A percentile compares a stretch with the other conserved stretches of the same genome.
These are phyloP conservation scores for Sesamia inferens DNA, from an alignment of 2,888 invertebrate species.

Conservation along the genomic window DNA sequence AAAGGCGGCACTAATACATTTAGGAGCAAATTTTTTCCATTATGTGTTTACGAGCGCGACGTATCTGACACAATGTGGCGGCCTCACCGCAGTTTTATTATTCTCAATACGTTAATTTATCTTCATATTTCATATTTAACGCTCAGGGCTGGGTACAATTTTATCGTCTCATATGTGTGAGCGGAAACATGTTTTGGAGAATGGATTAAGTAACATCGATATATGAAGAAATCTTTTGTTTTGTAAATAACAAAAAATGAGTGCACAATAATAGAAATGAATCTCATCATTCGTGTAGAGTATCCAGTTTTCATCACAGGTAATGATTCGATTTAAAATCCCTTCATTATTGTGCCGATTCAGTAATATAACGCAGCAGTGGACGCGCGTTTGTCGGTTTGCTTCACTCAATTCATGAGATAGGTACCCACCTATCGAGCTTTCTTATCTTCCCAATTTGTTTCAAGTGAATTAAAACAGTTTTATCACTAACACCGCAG, in stretches of 20 bases:
- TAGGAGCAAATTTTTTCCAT: constrained; percentile 38
- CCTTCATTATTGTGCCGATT: too few relatives aligned
- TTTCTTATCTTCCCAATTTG: too few relatives aligned
- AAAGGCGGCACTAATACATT: constrained; percentile 38
- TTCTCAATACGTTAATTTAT: constrained; percentile 56
- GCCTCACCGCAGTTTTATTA: constrained; percentile 35
- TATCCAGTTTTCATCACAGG: too few relatives aligned
- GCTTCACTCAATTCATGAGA: too few relatives aligned
- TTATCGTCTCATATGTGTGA: constrained; percentile 17
- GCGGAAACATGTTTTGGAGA: neutral
- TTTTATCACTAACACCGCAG: too few relatives aligned
- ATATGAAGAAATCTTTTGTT: neutral
- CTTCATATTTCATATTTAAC: constrained; percentile 44
- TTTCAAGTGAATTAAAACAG: too few relatives aligned
- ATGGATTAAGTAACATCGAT: constrained; percentile 1
- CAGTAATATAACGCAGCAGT: too few relatives aligned
- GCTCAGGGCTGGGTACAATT: constrained; percentile 14
- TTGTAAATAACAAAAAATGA: neutral
- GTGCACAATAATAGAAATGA: neutral
- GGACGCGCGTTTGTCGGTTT: too few relatives aligned
- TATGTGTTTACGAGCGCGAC: constrained; percentile 37
- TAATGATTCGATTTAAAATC: too few relatives aligned
- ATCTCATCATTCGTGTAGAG: too few relatives aligned
- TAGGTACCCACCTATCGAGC: too few relatives aligned
- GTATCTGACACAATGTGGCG: constrained; percentile 36